Conservation (phyloP, 2,797 vertebrate genomes). For the Eutrigla gurnardus region DNA sequence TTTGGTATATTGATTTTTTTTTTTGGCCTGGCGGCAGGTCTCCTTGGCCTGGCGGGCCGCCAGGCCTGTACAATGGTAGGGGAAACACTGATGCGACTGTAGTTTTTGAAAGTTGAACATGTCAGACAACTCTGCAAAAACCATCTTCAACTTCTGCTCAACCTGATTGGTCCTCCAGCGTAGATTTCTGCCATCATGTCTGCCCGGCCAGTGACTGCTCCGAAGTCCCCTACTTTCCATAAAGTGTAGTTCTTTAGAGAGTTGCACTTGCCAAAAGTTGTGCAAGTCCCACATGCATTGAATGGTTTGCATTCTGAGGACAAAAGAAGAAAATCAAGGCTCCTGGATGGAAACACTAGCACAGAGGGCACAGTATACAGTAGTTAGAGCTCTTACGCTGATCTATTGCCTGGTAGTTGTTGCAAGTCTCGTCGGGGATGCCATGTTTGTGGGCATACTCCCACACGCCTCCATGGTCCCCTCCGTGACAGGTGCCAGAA, state of each 20-base stretch:
- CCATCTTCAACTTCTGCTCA: background rate
- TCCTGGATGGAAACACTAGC: background rate
- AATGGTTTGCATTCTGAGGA: conserved; percentile 87
- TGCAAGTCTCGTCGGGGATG: conserved; percentile 94
- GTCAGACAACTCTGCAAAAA: too few relatives aligned
- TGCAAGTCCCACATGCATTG: conserved; percentile 92
- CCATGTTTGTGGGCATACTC: conserved; percentile 86
- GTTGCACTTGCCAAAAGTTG: conserved; percentile 85
- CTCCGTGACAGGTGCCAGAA: conserved; percentile 88
- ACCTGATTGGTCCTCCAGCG: conserved; percentile 91
- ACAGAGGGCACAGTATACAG: background rate
- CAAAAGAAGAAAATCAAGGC: background rate
- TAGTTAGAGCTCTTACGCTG: conserved; percentile 76
- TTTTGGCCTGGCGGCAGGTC: too few relatives aligned
- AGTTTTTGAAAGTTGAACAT: too few relatives aligned
- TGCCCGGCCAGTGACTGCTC: conserved; percentile 84
- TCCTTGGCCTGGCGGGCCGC: too few relatives aligned
- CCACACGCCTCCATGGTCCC: conserved; percentile 89
- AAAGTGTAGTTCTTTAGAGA: conserved; percentile 89
- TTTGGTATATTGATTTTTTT: too few relatives aligned
- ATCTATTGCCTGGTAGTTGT: conserved; percentile 94
- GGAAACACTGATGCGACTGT: too few relatives aligned
- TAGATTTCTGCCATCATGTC: conserved; percentile 94
- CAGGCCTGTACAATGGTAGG: too few relatives aligned
- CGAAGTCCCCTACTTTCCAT: conserved; percentile 91